phyloP scores from a whole-genome alignment of 1,140 invertebrate genomes.

The Drosophila insularis region DNA sequence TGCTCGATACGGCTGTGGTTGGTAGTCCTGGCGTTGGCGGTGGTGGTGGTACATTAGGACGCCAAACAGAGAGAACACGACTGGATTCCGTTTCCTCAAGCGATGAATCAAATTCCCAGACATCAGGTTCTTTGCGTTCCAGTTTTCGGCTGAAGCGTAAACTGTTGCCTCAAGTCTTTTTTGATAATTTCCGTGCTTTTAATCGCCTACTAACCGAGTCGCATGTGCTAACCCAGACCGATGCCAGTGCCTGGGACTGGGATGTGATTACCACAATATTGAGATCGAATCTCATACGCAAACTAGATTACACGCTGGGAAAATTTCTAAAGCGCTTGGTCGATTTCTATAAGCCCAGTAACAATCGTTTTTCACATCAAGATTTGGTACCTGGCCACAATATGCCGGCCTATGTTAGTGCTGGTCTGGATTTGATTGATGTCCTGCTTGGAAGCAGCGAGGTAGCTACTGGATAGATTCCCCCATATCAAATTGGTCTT shows the following conservation, averaged over 20 bases:
- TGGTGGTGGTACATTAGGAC: slow-evolving; percentile 11
- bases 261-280: slow-evolving; percentile 90
- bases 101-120: slow-evolving; percentile 71
- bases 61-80: slow-evolving; percentile 56
- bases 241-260: slow-evolving; percentile 92
- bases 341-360: slow-evolving; percentile 93
- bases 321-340: slow-evolving; percentile 92
- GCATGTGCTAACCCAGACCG: slow-evolving; percentile 88
- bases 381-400: slow-evolving; percentile 84
- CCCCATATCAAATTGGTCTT: neutral
- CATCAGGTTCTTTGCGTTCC: slow-evolving; percentile 65
- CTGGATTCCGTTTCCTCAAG: slow-evolving; percentile 78
- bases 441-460: slow-evolving; percentile 86
- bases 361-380: slow-evolving; percentile 92
- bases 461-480: slow-evolving; percentile 22
- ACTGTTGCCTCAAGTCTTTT: slow-evolving; percentile 66
- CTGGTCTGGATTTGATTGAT: slow-evolving; percentile 90
- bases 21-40: slow-evolving; percentile 3
- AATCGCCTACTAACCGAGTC: slow-evolving; percentile 89
- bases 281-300: slow-evolving; percentile 84
- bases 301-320: slow-evolving; percentile 89
- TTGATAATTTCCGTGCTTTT: slow-evolving; percentile 83
- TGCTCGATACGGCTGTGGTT: slow-evolving; percentile 46
- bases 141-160: slow-evolving; percentile 77
- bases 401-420: slow-evolving; percentile 86